Conservation (phyloP, 2,797 vertebrate genomes). For the Lagodon rhomboides region DNA sequence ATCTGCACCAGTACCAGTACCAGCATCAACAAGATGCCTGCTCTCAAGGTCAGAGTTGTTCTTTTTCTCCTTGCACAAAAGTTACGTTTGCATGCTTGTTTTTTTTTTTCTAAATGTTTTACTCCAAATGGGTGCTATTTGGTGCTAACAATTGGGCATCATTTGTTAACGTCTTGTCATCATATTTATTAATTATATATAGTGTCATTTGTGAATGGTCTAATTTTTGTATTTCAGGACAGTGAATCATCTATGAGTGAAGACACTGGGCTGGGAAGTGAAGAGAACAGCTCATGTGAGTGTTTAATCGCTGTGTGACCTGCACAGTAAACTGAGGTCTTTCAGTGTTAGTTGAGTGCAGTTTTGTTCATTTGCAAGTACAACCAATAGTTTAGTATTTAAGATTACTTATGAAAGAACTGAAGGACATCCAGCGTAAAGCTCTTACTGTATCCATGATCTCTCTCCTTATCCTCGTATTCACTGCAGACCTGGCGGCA, state of each 20-base stretch:
- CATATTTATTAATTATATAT: not conserved
- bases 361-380: not conserved
- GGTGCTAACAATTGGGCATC: too few species aligned
- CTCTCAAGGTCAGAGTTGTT: conserved; percentile 52
- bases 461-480: not conserved
- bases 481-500: conserved; percentile 78
- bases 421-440: not conserved
- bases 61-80: too few species aligned
- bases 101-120: not conserved
- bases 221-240: conserved; percentile 74
- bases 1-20: conserved; percentile 61
- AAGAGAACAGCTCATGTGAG: conserved; percentile 81
- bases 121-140: too few species aligned
- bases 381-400: not conserved
- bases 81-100: not conserved
- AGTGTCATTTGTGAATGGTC: not conserved
- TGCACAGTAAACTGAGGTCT: not conserved
- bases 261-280: conserved; percentile 88
- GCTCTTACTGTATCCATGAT: not conserved
- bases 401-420: not conserved
- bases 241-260: conserved; percentile 86
- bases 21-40: conserved; percentile 59
- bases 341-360: not conserved
- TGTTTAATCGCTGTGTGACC: conserved; percentile 3
- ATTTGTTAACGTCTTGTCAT: not conserved